Percentiles rank a stretch among this genome's conserved stretches.
These are phyloP conservation scores for Actinia tenebrosa DNA, from an alignment of 64 coral and sea anemone genomes.

Conservation along the genomic window DNA sequence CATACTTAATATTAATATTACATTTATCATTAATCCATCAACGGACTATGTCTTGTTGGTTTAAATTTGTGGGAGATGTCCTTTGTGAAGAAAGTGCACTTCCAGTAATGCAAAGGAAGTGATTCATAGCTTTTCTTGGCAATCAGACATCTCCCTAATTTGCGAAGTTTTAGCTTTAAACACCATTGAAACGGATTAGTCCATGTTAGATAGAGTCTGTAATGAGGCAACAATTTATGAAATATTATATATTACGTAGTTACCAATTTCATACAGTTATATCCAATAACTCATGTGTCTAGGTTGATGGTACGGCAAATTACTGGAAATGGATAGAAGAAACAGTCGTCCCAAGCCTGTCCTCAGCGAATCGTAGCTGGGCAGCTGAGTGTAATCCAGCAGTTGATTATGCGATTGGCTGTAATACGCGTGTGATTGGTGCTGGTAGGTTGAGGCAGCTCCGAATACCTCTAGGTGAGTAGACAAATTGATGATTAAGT, in stretches of 20 bases:
- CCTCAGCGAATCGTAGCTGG: constrained; percentile 47
- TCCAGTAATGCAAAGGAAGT: too few relatives aligned
- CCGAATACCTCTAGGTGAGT: constrained; percentile 29
- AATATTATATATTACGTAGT: not conserved
- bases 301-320: constrained; percentile 32
- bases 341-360: constrained; percentile 52
- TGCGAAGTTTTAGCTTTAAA: too few relatives aligned
- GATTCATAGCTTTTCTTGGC: too few relatives aligned
- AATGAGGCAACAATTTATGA: too few relatives aligned
- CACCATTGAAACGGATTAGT: too few relatives aligned
- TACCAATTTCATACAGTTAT: not conserved
- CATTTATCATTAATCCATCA: too few relatives aligned
- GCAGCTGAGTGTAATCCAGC: constrained; percentile 33
- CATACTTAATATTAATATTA: too few relatives aligned
- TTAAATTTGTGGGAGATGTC: too few relatives aligned
- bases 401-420: constrained; percentile 32
- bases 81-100: too few relatives aligned
- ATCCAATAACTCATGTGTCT: not conserved
- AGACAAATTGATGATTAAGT: not conserved
- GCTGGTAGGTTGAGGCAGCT: constrained; percentile 55
- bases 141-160: too few relatives aligned
- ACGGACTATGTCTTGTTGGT: too few relatives aligned
- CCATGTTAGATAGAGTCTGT: too few relatives aligned
- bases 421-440: constrained; percentile 58
- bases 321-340: constrained; percentile 68